Conservation (phyloP, 1,140 invertebrate species). For the Caenorhabditis brenneri region DNA sequence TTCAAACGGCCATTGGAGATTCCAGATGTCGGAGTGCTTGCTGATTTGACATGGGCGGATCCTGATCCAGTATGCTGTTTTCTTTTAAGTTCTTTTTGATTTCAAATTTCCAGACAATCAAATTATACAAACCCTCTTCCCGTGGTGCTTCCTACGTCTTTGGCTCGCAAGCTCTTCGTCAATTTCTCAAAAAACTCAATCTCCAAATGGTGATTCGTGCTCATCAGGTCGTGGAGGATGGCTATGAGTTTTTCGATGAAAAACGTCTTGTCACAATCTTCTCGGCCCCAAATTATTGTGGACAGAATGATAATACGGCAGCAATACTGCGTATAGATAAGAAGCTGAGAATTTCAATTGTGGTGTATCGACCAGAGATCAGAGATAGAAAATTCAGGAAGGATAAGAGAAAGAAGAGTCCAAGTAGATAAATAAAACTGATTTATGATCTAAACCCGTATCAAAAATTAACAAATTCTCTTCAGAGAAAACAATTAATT, state of each 20-base stretch:
- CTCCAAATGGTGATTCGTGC: conserved; percentile 16
- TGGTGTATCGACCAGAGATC: neutral
- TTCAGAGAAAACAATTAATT: neutral
- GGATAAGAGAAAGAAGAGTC: neutral
- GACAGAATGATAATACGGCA: conserved; percentile 23
- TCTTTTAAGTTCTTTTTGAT: neutral
- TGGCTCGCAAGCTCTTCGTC: neutral
- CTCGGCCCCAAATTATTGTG: conserved; percentile 60
- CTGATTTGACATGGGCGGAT: conserved; percentile 96
- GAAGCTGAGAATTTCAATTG: neutral
- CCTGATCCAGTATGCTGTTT: conserved; percentile 78
- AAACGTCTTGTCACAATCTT: too few relatives aligned
- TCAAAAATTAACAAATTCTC: too few relatives aligned
- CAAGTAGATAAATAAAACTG: too few relatives aligned
- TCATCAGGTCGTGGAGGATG: conserved; percentile 73
- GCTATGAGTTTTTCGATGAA: conserved; percentile 75
- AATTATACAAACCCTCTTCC: neutral
- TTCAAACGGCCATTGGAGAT: conserved; percentile 81
- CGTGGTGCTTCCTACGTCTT: neutral
- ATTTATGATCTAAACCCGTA: neutral
- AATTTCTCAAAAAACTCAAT: neutral
- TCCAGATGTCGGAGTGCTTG: conserved; percentile 98
- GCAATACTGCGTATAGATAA: neutral
- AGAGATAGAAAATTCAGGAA: neutral
- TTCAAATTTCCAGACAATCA: neutral